Evolutionary conservation across 2,113 vertebrate species (phyloP).

Genomic region (Austrofundulus limnaeus): DNA sequence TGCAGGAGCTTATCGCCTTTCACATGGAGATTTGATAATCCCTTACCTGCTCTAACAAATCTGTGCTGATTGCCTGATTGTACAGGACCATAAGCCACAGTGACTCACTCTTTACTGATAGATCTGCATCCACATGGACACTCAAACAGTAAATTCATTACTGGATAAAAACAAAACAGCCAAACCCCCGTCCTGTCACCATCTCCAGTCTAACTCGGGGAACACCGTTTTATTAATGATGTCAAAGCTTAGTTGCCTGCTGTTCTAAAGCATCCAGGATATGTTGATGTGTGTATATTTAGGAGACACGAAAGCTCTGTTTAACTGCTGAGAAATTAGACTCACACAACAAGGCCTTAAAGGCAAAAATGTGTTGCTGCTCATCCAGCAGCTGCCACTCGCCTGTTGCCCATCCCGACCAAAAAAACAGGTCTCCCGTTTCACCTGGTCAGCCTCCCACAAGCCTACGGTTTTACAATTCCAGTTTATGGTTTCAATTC

Average conservation of each 20-base stretch:
- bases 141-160: background rate
- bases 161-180: background rate
- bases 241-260: background rate
- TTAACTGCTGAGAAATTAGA: background rate
- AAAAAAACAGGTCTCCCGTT: background rate
- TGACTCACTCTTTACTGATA: conserved; percentile 31
- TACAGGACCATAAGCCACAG: conserved; percentile 27
- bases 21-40: conserved; percentile 54
- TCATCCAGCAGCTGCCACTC: background rate
- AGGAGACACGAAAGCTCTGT: background rate
- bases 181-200: background rate
- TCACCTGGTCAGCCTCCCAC: background rate
- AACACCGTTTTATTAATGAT: background rate
- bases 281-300: background rate
- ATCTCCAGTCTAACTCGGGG: background rate
- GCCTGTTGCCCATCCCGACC: background rate
- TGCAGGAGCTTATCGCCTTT: conserved; percentile 48
- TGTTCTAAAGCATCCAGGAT: background rate
- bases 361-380: background rate
- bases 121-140: background rate
- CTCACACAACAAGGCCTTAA: conserved; percentile 1
- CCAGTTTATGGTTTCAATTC: background rate
- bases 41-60: conserved; percentile 41
- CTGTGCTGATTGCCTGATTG: conserved; percentile 54
- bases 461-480: background rate